A percentile compares a stretch with the other conserved stretches of the same genome.
These are phyloP conservation scores for Aquatica leii DNA, from an alignment of 2,888 invertebrate genomes.

Conservation along the genomic window DNA sequence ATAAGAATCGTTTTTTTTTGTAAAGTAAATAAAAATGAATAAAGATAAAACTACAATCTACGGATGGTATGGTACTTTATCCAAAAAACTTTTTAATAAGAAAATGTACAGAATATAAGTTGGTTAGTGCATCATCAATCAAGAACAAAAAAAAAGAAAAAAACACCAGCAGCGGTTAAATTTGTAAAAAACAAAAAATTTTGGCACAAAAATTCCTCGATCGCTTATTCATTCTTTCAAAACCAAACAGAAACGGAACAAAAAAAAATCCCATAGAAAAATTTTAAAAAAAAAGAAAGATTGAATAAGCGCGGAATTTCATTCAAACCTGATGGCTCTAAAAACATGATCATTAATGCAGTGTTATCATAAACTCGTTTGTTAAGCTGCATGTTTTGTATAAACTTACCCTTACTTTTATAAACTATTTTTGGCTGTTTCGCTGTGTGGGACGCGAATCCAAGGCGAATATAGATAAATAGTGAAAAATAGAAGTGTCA, in stretches of 20 bases:
- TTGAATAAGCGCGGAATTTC: conserved; percentile 34
- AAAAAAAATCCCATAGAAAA: neutral
- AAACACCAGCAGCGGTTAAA: conserved; percentile 36
- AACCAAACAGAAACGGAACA: conserved; percentile 1
- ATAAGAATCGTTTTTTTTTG: conserved; percentile 12
- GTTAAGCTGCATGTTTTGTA: conserved; percentile 62
- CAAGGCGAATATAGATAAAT: conserved; percentile 63
- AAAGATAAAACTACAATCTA: conserved; percentile 28
- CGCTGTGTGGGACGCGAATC: conserved; percentile 63
- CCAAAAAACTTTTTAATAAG: no score
- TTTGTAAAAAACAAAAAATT: conserved; percentile 13
- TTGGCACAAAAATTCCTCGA: conserved; percentile 11
- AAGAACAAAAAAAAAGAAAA: conserved; percentile 29
- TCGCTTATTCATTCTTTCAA: conserved; percentile 28
- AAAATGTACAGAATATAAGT: conserved; percentile 24
- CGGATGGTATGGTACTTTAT: conserved; percentile 23
- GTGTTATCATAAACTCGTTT: conserved; percentile 55
- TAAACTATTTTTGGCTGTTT: conserved; percentile 63
- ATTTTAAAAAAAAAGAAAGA: conserved; percentile 7
- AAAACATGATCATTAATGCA: conserved; percentile 49
- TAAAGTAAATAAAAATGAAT: conserved; percentile 10
- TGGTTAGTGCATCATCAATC: conserved; percentile 35
- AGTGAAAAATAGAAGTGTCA: conserved; percentile 65
- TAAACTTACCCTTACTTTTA: conserved; percentile 64
- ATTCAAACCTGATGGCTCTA: conserved; percentile 32